These are phyloP conservation scores for Drosophila hamatofila DNA, from an alignment of 2,888 invertebrate genomes.

Conservation along the genomic window DNA sequence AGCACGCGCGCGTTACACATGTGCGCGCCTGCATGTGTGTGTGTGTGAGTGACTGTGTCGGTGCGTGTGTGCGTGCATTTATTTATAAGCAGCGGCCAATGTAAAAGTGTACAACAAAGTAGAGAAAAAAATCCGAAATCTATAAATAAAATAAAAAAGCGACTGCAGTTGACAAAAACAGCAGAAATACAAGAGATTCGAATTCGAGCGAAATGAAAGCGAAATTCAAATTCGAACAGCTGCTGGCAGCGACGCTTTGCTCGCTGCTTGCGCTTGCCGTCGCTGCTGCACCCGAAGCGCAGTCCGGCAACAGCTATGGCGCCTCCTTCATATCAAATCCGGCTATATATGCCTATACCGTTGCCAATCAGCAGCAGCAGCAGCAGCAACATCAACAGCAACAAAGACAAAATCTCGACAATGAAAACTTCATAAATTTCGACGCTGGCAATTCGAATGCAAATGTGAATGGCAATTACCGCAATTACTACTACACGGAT, in stretches of 20 bases:
- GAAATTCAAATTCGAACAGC: slow-evolving; percentile 58
- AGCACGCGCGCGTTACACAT: slow-evolving; percentile 61
- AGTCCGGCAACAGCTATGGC: slow-evolving; percentile 56
- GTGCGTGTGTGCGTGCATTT: slow-evolving; percentile 61
- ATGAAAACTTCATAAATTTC: slow-evolving; percentile 69
- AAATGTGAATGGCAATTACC: slow-evolving; percentile 52
- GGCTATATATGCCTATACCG: slow-evolving; percentile 79
- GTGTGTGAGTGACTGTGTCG: slow-evolving; percentile 32
- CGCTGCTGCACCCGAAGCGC: slow-evolving; percentile 38
- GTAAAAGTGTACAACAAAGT: slow-evolving; percentile 55
- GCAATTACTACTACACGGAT: slow-evolving; percentile 76
- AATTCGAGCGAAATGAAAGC: slow-evolving; percentile 62
- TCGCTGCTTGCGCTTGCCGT: slow-evolving; percentile 31
- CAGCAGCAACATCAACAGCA: slow-evolving; percentile 49
- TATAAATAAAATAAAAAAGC: slow-evolving; percentile 45
- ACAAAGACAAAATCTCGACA: slow-evolving; percentile 37
- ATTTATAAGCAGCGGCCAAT: slow-evolving; percentile 73
- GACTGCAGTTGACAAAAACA: slow-evolving; percentile 46
- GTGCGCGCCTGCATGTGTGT: slow-evolving; percentile 22
- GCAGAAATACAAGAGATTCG: slow-evolving; percentile 8
- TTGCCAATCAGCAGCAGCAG: slow-evolving; percentile 71
- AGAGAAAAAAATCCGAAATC: slow-evolving; percentile 41
- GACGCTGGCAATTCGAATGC: slow-evolving; percentile 52
- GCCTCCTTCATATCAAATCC: slow-evolving; percentile 81
- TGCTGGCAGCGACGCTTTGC: slow-evolving; percentile 44